phyloP scores from a whole-genome alignment of 2,797 vertebrate species.

The Hippoglossus hippoglossus region DNA sequence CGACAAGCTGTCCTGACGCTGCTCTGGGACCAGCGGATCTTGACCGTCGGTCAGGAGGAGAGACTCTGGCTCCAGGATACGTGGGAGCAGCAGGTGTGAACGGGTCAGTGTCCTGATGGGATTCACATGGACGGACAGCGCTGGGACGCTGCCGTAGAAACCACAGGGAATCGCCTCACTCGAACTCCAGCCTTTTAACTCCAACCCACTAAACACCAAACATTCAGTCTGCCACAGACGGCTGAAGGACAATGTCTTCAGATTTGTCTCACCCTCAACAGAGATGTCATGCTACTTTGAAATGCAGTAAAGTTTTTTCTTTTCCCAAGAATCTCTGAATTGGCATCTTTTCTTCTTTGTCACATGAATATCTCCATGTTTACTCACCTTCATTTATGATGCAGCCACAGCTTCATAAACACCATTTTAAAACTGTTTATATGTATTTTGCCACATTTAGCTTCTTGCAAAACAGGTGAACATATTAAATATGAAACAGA shows the following conservation, averaged over 20 bases:
- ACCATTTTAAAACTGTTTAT: background rate
- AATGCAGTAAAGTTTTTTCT: conserved; percentile 68
- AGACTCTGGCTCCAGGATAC: conserved; percentile 20
- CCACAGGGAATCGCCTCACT: conserved; percentile 28
- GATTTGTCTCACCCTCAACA: conserved; percentile 20
- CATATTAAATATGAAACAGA: too few relatives aligned
- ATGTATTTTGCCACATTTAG: background rate
- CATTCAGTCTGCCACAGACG: conserved; percentile 10
- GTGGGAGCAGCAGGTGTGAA: conserved; percentile 13
- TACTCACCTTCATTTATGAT: background rate
- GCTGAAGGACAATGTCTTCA: conserved; percentile 18
- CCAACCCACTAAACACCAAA: background rate
- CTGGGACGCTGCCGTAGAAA: conserved; percentile 44
- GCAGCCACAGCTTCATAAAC: background rate
- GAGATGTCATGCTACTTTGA: conserved; percentile 41
- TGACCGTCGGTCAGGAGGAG: conserved; percentile 19
- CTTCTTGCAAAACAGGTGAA: too few relatives aligned
- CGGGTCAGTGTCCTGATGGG: conserved; percentile 12
- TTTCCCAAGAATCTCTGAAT: conserved; percentile 55
- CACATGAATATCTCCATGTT: background rate
- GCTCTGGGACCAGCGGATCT: conserved; percentile 12
- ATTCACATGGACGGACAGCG: conserved; percentile 38
- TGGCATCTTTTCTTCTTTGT: conserved; percentile 10
- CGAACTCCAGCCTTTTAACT: conserved; percentile 38
- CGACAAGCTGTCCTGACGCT: conserved; percentile 88